Evolutionary conservation across 2,888 invertebrate species (phyloP).

Genomic region (Lutraria lutraria): DNA sequence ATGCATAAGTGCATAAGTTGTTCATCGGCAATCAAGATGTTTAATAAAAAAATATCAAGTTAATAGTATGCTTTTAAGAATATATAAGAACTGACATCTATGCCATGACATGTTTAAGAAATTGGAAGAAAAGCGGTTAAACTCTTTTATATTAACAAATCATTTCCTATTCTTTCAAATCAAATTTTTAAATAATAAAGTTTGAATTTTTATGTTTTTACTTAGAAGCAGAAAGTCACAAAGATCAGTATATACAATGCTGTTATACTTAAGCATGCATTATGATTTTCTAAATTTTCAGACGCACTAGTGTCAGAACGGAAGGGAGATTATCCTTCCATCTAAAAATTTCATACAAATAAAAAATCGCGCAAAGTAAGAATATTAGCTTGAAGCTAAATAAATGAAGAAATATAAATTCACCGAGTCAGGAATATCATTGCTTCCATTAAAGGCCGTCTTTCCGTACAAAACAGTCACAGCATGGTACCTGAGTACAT

Average conservation of each 20-base stretch:
- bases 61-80: not conserved
- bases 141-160: no score
- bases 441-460: slow-evolving; percentile 29
- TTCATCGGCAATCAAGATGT: no score
- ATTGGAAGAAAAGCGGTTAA: no score
- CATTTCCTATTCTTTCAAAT: no score
- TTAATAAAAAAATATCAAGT: no score
- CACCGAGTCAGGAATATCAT: slow-evolving; percentile 14
- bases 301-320: not conserved
- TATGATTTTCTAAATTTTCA: not conserved
- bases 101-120: no score
- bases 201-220: no score
- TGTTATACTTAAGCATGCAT: not conserved
- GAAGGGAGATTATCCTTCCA: not conserved
- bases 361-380: slow-evolving; percentile 8
- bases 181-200: no score
- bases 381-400: not conserved
- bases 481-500: slow-evolving; percentile 79
- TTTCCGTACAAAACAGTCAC: slow-evolving; percentile 29
- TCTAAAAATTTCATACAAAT: not conserved
- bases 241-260: no score
- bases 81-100: not conserved
- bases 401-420: slow-evolving; percentile 21
- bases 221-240: no score
- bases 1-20: no score